Evolutionary conservation across 2,113 vertebrate genomes (phyloP), one percentile per base, ranked within the genome.

Genomic region (Leptobrachium ailaonicum): DNA sequence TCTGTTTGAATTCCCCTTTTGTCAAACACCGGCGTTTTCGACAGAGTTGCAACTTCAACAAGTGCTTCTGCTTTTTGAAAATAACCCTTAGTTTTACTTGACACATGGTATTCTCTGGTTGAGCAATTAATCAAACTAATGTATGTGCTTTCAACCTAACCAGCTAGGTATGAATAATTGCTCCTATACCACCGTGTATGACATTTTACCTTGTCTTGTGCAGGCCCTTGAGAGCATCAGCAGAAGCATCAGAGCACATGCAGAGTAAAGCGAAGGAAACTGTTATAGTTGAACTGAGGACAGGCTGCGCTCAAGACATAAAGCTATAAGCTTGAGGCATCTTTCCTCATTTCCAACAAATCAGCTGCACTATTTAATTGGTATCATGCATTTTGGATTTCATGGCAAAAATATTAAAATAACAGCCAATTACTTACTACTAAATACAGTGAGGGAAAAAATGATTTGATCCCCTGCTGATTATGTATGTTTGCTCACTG

Each of bases 201-300:
- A 4, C 9, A 3, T 60, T 60, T 60, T 11, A 60, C 47, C 4
- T 50, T 50, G 47, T 50, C 4, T 50, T 50, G 47, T 50, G 8
- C 47, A 13, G 56, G 11, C 1, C 56, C 56, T 12, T 12, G 56
- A 60, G 56, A 8, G 13, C 56, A 60, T 4, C 56, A 4, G 12
- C 12, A 11, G 50, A 8, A 2, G 6, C 50, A 8, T 8, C 50
- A 54, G 6, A 20, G 66, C 32, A 69, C 41, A 3, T 14, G 1
- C 12, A 45, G 13, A 45, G 42, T 45, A 62, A 62, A 54, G 60
- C 60, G 12, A 32, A 32, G 20, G 60, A 14, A 10, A 64, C 13
- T 11, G 56, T 9, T 44, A 40, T 69, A 71, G 45, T 71, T 71
- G 45, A 71, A 50, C 20, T 71, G 68, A 53, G 68, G 68, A 50